phyloP scores from a whole-genome alignment of 2,888 invertebrate genomes.

The Pimpla rufipes region DNA sequence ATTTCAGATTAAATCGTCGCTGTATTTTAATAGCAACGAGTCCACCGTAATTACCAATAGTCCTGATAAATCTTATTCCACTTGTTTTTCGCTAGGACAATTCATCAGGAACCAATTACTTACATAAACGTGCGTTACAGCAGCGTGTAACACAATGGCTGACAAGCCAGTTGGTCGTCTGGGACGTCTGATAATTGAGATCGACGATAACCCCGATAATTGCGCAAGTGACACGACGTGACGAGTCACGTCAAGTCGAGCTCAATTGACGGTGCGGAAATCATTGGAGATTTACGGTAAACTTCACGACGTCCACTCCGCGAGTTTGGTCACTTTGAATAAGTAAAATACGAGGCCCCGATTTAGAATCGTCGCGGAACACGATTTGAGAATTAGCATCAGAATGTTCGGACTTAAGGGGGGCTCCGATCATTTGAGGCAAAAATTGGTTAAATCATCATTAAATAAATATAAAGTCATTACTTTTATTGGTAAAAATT shows the following conservation, averaged over 20 bases:
- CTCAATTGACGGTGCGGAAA: slow-evolving; percentile 67
- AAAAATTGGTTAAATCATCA: too few relatives aligned
- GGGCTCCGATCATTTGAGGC: too few relatives aligned
- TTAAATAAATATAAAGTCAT: too few relatives aligned
- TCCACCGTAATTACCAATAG: background rate
- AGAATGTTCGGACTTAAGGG: background rate
- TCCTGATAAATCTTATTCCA: slow-evolving; percentile 17
- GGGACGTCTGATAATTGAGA: slow-evolving; percentile 64
- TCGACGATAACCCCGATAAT: slow-evolving; percentile 67
- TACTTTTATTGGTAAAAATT: too few relatives aligned
- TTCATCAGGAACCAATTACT: slow-evolving; percentile 23
- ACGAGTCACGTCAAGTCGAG: slow-evolving; percentile 37
- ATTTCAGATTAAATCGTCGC: background rate
- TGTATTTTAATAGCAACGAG: background rate
- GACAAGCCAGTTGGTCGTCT: slow-evolving; percentile 15
- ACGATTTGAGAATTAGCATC: background rate
- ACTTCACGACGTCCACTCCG: slow-evolving; percentile 53
- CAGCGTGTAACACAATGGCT: slow-evolving; percentile 25
- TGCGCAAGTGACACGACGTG: slow-evolving; percentile 63
- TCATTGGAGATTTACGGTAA: slow-evolving; percentile 67
- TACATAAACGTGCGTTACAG: slow-evolving; percentile 21
- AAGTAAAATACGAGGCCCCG: background rate
- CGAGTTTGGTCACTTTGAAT: slow-evolving; percentile 43
- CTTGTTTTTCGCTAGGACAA: slow-evolving; percentile 1
- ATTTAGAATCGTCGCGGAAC: background rate